Evolutionary conservation across 2,888 invertebrate species (phyloP), one percentile per base, ranked within the genome.

Genomic region (Biston betularia): DNA sequence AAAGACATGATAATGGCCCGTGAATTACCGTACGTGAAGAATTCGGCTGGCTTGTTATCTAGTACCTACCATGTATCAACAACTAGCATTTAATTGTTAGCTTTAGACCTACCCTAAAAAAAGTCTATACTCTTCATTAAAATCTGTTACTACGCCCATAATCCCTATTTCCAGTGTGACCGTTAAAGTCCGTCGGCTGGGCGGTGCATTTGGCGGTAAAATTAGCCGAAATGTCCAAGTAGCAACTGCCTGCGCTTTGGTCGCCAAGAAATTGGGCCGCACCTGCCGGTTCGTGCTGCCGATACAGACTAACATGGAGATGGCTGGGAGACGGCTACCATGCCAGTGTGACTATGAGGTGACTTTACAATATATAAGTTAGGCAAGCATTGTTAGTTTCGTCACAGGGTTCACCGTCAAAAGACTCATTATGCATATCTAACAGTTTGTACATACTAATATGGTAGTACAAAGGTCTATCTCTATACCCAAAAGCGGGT

Each of bases 201-300:
- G 97, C 44, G 96, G 97, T 57, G 95, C 91, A 55, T 95, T 96
- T 83, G 95, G 97, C 11, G 88, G 95, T 12, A 95, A 96, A 87
- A 94, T 96, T 57, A 94, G 95, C 6, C 94, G 96, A 3, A 89
- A 94, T 33, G 86, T 87, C 0, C 93, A 94, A 55, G 86, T 94
- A 0, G 88, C 95, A 0, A 90, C 95, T 3, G 95, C 95, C 0
- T 95, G 95, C 72, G 96, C 96, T 0, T 74, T 97, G 6, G 96
- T 95, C 0, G 95, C 95, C 0, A 82, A 90, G 70, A 90, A 90
- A 53, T 80, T 95, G 53, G 89, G 95, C 81, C 86, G 91, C 24
- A 95, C 96, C 0, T 95, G 96, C 5, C 55, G 96, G 40, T 93
- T 97, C 69, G 89, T 95, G 11, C 78, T 96, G 79, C 94, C 95